These are phyloP conservation scores for Apodemia mormo DNA, from an alignment of 2,888 invertebrate genomes.

Conservation along the genomic window DNA sequence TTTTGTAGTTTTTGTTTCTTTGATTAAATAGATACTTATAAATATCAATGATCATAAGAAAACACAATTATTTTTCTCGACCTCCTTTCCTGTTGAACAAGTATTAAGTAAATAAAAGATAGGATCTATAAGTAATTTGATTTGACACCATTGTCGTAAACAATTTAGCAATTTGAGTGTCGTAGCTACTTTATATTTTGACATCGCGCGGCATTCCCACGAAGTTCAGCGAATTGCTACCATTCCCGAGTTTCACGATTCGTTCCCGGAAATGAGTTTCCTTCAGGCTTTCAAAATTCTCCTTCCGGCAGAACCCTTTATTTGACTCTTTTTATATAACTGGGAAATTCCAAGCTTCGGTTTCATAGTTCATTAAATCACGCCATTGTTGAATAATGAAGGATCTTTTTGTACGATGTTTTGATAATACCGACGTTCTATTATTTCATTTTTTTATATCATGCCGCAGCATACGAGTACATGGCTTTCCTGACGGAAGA, in stretches of 20 bases:
- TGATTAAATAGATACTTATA: no score
- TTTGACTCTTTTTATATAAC: conserved; percentile 12
- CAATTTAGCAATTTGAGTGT: background rate
- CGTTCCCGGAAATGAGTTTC: conserved; percentile 2
- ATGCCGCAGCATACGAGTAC: no score
- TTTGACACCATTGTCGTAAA: background rate
- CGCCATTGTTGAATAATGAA: background rate
- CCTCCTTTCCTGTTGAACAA: background rate
- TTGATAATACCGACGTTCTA: no score
- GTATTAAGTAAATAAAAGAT: background rate
- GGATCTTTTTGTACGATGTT: background rate
- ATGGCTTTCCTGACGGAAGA: no score
- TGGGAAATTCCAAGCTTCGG: background rate
- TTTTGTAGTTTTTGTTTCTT: no score
- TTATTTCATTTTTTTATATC: no score
- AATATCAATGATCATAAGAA: no score
- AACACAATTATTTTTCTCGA: background rate
- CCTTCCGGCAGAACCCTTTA: conserved; percentile 1
- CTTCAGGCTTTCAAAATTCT: background rate
- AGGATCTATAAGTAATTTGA: background rate
- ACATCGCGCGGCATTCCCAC: background rate
- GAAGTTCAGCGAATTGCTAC: background rate
- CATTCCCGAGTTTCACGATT: background rate
- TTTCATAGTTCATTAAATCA: conserved; percentile 5
- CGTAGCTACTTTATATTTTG: background rate